These are phyloP conservation scores for Pandion haliaetus DNA, from an alignment of 2,113 vertebrate genomes.

Conservation along the genomic window DNA sequence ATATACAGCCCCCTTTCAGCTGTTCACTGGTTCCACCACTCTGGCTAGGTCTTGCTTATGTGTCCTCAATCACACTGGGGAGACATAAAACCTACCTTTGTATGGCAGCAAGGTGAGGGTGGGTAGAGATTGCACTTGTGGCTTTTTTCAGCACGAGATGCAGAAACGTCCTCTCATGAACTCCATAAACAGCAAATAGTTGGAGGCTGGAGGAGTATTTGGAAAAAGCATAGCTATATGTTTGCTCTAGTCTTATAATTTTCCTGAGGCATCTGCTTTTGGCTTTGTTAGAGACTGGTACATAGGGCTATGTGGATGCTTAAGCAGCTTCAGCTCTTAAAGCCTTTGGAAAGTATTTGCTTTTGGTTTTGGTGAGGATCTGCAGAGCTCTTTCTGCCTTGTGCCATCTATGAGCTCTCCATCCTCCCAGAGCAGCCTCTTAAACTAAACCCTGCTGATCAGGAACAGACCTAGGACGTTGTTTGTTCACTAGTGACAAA, in stretches of 20 bases:
- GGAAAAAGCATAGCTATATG: neutral
- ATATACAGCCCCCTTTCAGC: neutral
- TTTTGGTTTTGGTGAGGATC: neutral
- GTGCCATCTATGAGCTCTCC: neutral
- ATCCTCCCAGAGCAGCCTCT: neutral
- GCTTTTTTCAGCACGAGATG: neutral
- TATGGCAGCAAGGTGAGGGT: neutral
- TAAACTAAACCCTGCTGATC: neutral
- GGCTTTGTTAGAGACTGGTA: neutral
- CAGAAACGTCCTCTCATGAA: neutral
- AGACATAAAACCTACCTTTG: neutral
- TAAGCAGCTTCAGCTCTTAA: neutral
- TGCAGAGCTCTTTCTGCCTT: neutral
- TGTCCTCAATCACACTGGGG: neutral
- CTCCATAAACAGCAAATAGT: neutral
- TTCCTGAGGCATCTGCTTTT: neutral
- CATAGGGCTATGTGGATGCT: neutral
- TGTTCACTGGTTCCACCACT: neutral
- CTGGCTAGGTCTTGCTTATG: neutral
- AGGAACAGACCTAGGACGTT: neutral
- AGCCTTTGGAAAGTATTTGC: neutral
- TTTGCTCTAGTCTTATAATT: neutral
- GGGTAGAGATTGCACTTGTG: neutral
- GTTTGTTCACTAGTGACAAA: neutral
- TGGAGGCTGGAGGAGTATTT: neutral